Evolutionary conservation across 2,888 invertebrate genomes (phyloP).

Genomic region (Sicus ferrugineus): DNA sequence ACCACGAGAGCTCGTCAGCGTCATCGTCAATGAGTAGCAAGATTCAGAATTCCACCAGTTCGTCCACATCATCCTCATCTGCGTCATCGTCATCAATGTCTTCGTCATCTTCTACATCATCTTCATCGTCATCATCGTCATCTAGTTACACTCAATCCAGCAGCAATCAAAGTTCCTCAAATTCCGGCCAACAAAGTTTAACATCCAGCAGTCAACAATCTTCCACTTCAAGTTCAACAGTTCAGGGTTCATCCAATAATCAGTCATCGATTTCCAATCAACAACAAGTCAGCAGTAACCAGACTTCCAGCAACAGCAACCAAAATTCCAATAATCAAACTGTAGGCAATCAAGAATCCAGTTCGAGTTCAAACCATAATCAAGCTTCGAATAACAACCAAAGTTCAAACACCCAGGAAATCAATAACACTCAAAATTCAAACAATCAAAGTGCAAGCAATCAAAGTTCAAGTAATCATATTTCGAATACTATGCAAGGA

Average conservation of each 20-base stretch:
- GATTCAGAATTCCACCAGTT: slow-evolving; percentile 6
- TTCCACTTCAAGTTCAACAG: no score
- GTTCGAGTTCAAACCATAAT: slow-evolving; percentile 1
- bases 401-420: slow-evolving; percentile 24
- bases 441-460: slow-evolving; percentile 22
- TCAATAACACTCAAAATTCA: no score
- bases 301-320: slow-evolving; percentile 26
- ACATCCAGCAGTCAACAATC: slow-evolving; percentile 40
- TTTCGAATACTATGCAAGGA: slow-evolving; percentile 33
- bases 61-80: slow-evolving; percentile 32
- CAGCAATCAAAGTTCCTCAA: no score
- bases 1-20: slow-evolving; percentile 45
- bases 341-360: slow-evolving; percentile 33
- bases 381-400: slow-evolving; percentile 26
- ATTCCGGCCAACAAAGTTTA: slow-evolving; percentile 42
- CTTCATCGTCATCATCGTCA: slow-evolving; percentile 38
- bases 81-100: slow-evolving; percentile 38
- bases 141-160: slow-evolving; percentile 30
- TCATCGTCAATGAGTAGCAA: slow-evolving; percentile 7
- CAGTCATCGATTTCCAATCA: no score
- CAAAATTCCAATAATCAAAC: slow-evolving; percentile 33
- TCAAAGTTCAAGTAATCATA: slow-evolving; percentile 33
- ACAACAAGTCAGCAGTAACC: no score
- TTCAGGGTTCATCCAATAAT: slow-evolving; percentile 8
- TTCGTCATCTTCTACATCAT: slow-evolving; percentile 32